These are phyloP conservation scores for Megastigmus dorsalis DNA, from an alignment of 2,888 invertebrate genomes.

Conservation along the genomic window DNA sequence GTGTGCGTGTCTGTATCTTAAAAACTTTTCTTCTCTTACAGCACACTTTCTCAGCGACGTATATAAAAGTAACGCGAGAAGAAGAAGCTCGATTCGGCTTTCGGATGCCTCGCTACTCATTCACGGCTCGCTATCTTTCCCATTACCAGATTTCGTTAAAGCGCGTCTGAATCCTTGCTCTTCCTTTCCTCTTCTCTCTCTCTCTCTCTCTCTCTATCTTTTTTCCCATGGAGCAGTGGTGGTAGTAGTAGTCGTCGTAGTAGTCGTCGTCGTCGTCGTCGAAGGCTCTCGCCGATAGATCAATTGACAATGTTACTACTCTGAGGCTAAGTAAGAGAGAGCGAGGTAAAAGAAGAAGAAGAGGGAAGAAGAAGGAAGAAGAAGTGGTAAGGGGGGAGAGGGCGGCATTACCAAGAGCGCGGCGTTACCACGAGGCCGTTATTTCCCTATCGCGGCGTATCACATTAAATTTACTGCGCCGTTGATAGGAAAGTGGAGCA, in stretches of 20 bases:
- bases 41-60: background rate
- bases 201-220: slow-evolving; percentile 51
- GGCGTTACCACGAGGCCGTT: slow-evolving; percentile 56
- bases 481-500: slow-evolving; percentile 69
- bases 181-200: slow-evolving; percentile 46
- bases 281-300: slow-evolving; percentile 65
- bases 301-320: slow-evolving; percentile 66
- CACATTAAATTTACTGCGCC: slow-evolving; percentile 70
- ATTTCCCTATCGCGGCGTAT: slow-evolving; percentile 63
- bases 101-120: slow-evolving; percentile 57
- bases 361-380: slow-evolving; percentile 21
- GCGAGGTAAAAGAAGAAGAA: background rate
- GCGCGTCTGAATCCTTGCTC: slow-evolving; percentile 60
- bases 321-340: background rate
- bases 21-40: slow-evolving; percentile 34
- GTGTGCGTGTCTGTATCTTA: background rate
- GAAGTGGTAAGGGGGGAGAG: slow-evolving; percentile 33
- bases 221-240: slow-evolving; percentile 4
- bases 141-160: slow-evolving; percentile 70
- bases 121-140: slow-evolving; percentile 64
- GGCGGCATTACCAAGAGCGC: slow-evolving; percentile 61
- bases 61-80: slow-evolving; percentile 14
- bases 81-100: background rate
- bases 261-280: slow-evolving; percentile 8
- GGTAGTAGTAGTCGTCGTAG: slow-evolving; percentile 21